phyloP scores from a whole-genome alignment of 35 echinoderm and acorn worm species.

The Eucidaris tribuloides region DNA sequence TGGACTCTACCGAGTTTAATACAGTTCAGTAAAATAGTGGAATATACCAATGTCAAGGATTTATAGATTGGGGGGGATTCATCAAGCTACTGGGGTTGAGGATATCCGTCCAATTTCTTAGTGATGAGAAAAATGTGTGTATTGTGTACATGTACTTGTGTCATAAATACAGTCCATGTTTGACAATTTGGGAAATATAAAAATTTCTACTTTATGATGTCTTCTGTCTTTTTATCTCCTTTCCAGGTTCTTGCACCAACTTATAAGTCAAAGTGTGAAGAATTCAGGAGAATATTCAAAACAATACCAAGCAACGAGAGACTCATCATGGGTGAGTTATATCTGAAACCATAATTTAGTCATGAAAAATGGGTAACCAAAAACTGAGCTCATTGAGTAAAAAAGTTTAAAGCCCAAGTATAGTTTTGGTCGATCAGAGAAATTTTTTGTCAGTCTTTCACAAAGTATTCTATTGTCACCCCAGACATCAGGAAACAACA shows the following conservation, averaged over 20 bases:
- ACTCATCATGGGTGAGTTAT: constrained; percentile 67
- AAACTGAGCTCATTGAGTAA: neutral
- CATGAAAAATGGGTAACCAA: neutral
- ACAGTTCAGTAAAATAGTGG: too few relatives aligned
- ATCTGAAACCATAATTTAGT: neutral
- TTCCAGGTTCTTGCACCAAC: constrained; percentile 71
- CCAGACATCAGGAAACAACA: too few relatives aligned
- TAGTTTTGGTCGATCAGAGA: neutral
- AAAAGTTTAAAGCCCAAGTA: neutral
- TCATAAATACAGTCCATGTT: neutral
- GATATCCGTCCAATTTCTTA: neutral
- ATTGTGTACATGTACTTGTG: neutral
- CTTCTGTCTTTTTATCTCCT: neutral
- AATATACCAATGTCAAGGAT: too few relatives aligned
- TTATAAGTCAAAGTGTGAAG: constrained; percentile 90
- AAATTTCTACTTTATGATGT: neutral
- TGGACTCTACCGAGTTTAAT: neutral
- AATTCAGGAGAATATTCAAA: constrained; percentile 87
- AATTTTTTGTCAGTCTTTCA: neutral
- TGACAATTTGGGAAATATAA: neutral
- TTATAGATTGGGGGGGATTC: neutral
- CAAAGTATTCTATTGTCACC: too few relatives aligned
- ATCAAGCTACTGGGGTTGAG: neutral
- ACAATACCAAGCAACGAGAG: constrained; percentile 79
- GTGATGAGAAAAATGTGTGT: neutral